Conservation (phyloP, 1,140 invertebrate genomes). For the Drosophila persimilis region DNA sequence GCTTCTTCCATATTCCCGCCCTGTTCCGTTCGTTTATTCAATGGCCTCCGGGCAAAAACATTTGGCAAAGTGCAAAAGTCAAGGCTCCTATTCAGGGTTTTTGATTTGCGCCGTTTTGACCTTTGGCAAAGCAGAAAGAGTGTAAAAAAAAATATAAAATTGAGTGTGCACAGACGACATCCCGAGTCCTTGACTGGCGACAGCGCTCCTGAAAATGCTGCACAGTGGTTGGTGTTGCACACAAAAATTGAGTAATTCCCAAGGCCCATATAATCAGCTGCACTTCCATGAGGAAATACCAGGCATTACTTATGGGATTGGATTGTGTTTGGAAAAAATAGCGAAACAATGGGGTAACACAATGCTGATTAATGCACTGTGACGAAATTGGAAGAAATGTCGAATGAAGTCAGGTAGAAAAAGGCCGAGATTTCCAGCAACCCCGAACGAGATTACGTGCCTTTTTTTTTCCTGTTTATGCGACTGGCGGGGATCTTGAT, state of each 20-base stretch:
- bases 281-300: constrained; percentile 9
- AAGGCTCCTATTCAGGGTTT: constrained; percentile 60
- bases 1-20: constrained; percentile 13
- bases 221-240: constrained; percentile 49
- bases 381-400: constrained; percentile 51
- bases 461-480: constrained; percentile 19
- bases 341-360: constrained; percentile 21
- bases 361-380: constrained; percentile 70
- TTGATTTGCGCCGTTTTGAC: constrained; percentile 60
- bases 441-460: constrained; percentile 46
- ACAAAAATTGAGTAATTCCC: constrained; percentile 23
- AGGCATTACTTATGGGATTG: constrained; percentile 17
- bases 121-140: constrained; percentile 55
- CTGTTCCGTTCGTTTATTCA: constrained; percentile 16
- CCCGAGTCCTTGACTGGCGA: constrained; percentile 61
- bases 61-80: constrained; percentile 75
- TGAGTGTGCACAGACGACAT: constrained; percentile 23
- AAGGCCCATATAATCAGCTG: not conserved
- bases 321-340: constrained; percentile 17
- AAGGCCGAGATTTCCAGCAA: constrained; percentile 28
- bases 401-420: constrained; percentile 48
- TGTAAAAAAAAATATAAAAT: constrained; percentile 19
- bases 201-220: constrained; percentile 10
- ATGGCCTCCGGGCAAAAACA: constrained; percentile 45
- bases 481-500: constrained; percentile 12